phyloP scores from a whole-genome alignment of 2,888 invertebrate species.

The Altica lythri region DNA sequence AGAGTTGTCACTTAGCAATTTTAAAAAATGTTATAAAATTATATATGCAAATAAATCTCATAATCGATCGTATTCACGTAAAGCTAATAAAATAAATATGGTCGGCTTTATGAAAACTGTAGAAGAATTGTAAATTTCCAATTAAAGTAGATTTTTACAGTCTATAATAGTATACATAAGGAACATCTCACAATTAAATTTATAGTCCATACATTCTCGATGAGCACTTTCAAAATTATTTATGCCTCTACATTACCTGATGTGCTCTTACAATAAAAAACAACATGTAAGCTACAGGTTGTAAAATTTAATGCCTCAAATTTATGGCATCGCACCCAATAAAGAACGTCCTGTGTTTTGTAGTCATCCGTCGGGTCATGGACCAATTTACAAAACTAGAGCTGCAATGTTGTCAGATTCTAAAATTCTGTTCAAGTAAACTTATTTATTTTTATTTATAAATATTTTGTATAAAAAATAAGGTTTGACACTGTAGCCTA shows the following conservation, averaged over 20 bases:
- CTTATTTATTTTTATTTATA: too few relatives aligned
- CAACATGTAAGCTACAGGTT: slow-evolving; percentile 44
- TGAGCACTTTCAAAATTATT: slow-evolving; percentile 48
- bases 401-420: slow-evolving; percentile 19
- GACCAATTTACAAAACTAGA: slow-evolving; percentile 43
- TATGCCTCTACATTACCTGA: slow-evolving; percentile 45
- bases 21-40: too few relatives aligned
- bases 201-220: slow-evolving; percentile 45
- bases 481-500: too few relatives aligned
- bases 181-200: slow-evolving; percentile 47
- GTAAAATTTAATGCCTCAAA: slow-evolving; percentile 47
- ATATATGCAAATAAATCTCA: not conserved
- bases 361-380: slow-evolving; percentile 38
- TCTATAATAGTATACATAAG: slow-evolving; percentile 39
- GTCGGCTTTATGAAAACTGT: slow-evolving; percentile 1
- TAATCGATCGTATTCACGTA: not conserved
- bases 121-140: slow-evolving; percentile 38
- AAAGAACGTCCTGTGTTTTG: slow-evolving; percentile 39
- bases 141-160: slow-evolving; percentile 39
- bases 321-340: slow-evolving; percentile 49
- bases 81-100: not conserved
- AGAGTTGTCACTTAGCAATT: too few relatives aligned
- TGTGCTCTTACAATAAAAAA: slow-evolving; percentile 45
- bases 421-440: too few relatives aligned
- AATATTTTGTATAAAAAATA: too few relatives aligned